Evolutionary conservation across 2,888 invertebrate species (phyloP), one percentile per base, ranked within the genome.

Genomic region (Cyrtodaria siliqua): DNA sequence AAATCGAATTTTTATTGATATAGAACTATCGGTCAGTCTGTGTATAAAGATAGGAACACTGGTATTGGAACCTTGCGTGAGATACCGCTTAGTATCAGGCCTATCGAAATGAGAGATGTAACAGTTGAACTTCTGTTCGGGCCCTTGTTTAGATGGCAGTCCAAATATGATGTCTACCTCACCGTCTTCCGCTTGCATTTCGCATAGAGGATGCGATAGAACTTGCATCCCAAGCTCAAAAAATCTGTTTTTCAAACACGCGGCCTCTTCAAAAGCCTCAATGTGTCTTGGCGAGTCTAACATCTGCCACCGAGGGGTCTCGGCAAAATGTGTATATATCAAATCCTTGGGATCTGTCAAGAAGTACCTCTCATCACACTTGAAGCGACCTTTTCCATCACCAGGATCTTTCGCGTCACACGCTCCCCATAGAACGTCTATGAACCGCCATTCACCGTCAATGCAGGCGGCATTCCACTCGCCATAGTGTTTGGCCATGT

Each of bases 341-440:
- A 91, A 59, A 52, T 86, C 82, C 29, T 88, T 85, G 0, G 91
- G 90, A 61, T 91, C 91, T 0, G 90, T 79, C 24, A 91, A 82
- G 79, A 91, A 91, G 68, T 86, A 91, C 61, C 86, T 84, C 66
- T 91, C 91, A 76, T 91, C 91, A 49, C 85, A 79, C 42, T 68
- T 73, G 69, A 88, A 89, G 16, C 80, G 42, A 3, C 80, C 80
- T 20, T 71, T 29, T 14, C 80, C 80, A 52, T 76, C 80, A 1
- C 80, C 83, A 0, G 71, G 82, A 20, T 84, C 84, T 44, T 83
- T 83, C 50, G 75, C 80, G 49, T 86, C 85, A 64, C 86, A 85
- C 44, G 87, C 80, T 4, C 87, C 89, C 84, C 84, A 84, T 9
- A 80, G 74, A 0, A 76, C 55, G 62, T 84, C 78, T 6, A 84